Evolutionary conservation across 2,113 vertebrate genomes (phyloP), one percentile per base, ranked within the genome.

Genomic region (Poicephalus meyeri): DNA sequence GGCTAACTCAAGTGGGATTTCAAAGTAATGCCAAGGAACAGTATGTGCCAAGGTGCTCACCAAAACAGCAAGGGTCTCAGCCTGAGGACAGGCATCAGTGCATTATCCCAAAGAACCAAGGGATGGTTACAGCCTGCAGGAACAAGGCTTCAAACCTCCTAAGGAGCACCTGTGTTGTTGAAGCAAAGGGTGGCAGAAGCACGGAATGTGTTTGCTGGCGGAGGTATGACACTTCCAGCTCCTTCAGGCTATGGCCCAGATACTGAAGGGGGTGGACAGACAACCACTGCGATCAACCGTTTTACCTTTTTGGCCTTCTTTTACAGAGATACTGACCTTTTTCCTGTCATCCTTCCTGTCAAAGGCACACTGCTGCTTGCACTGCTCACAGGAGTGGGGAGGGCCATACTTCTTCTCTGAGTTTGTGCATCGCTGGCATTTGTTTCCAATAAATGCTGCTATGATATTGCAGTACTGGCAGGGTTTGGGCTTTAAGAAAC

Each of bases 401-500:
- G 97, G 97, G 5, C 98, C 98, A 1, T 98, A 98, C 82, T 98
- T 98, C 97, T 98, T 98, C 76, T 98, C 98, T 2, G 98, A 98
- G 88, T 98, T 98, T 10, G 98, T 98, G 84, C 98, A 98, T 14
- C 98, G 98, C 72, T 98, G 98, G 94, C 98, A 98, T 92, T 98
- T 98, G 96, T 98, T 98, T 46, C 98, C 98, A 89, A 98, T 98
- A 89, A 98, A 98, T 0, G 98, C 98, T 35, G 98, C 98, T 64
- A 98, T 98, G 60, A 98, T 98, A 94, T 98, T 98, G 97, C 98
- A 98, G 91, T 98, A 98, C 95, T 98, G 98, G 96, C 98, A 98
- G 63, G 98, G 98, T 79, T 98, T 98, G 16, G 98, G 98, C 98
- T 98, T 80, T 39, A 93, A 93, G 76, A 63, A 42, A 77, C 11